Percentiles rank a stretch among this genome's conserved stretches.
Evolutionary conservation across 2,888 invertebrate genomes (phyloP).

Genomic region (Heliconius ethilla): DNA sequence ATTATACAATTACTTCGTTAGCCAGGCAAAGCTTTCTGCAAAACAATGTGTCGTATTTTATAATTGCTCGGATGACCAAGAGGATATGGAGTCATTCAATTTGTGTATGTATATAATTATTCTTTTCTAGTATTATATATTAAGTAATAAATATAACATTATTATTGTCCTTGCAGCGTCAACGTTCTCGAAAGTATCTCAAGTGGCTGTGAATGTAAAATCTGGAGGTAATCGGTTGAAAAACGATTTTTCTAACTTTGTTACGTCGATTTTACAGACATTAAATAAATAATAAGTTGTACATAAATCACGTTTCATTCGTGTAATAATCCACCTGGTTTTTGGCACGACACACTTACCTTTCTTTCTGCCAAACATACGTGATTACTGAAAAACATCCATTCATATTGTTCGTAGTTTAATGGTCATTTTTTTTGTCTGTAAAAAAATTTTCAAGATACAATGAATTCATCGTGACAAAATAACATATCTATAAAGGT

Average conservation of each 20-base stretch:
- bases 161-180: constrained; percentile 73
- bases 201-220: constrained; percentile 82
- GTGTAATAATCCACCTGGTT: constrained; percentile 20
- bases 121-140: constrained; percentile 30
- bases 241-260: constrained; percentile 80
- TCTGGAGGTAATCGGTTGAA: constrained; percentile 82
- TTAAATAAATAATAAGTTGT: constrained; percentile 48
- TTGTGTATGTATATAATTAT: constrained; percentile 70
- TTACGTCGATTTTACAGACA: constrained; percentile 70
- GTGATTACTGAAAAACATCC: constrained; percentile 59
- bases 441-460: constrained; percentile 34
- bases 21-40: constrained; percentile 84
- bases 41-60: constrained; percentile 85
- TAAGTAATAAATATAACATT: constrained; percentile 9
- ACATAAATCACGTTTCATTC: constrained; percentile 38
- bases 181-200: constrained; percentile 82
- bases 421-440: constrained; percentile 34
- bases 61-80: constrained; percentile 75
- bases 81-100: constrained; percentile 71
- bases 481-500: constrained; percentile 42
- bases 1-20: constrained; percentile 85
- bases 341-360: constrained; percentile 48
- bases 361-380: constrained; percentile 43
- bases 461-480: constrained; percentile 28
- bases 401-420: constrained; percentile 47